These are phyloP conservation scores for Pinctada fucata DNA, from an alignment of 2,888 invertebrate species.

Conservation along the genomic window DNA sequence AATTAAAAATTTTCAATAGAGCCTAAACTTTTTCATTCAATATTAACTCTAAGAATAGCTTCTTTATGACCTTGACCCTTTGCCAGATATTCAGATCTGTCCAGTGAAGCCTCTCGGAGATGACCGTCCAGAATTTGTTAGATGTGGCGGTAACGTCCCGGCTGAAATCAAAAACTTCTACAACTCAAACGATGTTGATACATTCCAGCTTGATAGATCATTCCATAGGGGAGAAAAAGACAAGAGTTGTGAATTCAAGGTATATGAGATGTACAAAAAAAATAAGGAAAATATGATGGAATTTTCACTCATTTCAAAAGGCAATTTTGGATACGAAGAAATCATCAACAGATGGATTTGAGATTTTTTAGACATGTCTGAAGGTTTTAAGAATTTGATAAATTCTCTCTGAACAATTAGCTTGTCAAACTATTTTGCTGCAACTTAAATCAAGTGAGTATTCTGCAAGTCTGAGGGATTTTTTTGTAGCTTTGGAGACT, in stretches of 20 bases:
- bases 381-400: no score
- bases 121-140: conserved; percentile 80
- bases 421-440: no score
- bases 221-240: conserved; percentile 87
- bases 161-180: conserved; percentile 83
- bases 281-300: not conserved
- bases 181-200: conserved; percentile 70
- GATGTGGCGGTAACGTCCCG: conserved; percentile 82
- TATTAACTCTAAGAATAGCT: no score
- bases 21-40: no score
- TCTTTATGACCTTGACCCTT: no score
- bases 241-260: conserved; percentile 92
- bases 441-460: no score
- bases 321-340: not conserved
- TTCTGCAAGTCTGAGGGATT: no score
- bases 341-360: not conserved
- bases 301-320: not conserved
- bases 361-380: not conserved
- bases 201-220: conserved; percentile 72
- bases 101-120: conserved; percentile 93
- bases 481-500: no score
- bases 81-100: conserved; percentile 91
- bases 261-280: conserved; percentile 42
- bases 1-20: no score
- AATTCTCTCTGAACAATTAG: no score